Evolutionary conservation across 2,888 invertebrate species (phyloP), one percentile per base, ranked within the genome.

Genomic region (Synergus laeviventris): DNA sequence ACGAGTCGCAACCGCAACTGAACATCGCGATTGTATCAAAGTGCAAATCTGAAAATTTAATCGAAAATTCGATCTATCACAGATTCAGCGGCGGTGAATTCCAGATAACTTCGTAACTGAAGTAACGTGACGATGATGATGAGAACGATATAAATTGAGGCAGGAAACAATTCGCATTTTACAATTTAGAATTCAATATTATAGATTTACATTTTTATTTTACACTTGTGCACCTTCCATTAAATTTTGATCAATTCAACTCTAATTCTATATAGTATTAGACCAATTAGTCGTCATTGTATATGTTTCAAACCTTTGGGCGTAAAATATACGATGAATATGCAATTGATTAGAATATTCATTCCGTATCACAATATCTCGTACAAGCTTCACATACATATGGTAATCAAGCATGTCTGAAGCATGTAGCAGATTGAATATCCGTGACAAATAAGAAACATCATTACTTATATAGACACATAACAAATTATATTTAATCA

Each of bases 241-340:
- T 45, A 7, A 16, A 5, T 45, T 45, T 16, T 16, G 0, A 45
- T 45, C 45, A 7, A 45, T 45, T 45, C 45, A 1, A 45, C 45
- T 45, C 1, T 45, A 45, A 45, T 45, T 45, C 16, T 16, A 1
- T 16, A 1, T 5, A 31, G 5, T 31, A 31, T 45, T 45, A 16
- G 16, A 45, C 7, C 16, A n/a, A 16, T 45, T 7, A 45, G 0
- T 45, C 1, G 5, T 45, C 45, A 45, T 45, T 45, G 7, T 16
- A 45, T 7, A 7, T 16, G 4, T 45, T 16, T 16, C 45, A 45
- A 31, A 16, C 14, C 16, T 5, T 45, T 45, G 16, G 45, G 45
- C 36, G 36, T 16, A 36, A 61, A 61, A 61, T 61, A n/a, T n/a
- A 61, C 31, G n/a, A 42, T 64, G 42, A 64, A 64, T 64, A 64